Base-by-base conservation (phyloP, 2,113 vertebrate species). In the Saccopteryx leptura region DNA sequence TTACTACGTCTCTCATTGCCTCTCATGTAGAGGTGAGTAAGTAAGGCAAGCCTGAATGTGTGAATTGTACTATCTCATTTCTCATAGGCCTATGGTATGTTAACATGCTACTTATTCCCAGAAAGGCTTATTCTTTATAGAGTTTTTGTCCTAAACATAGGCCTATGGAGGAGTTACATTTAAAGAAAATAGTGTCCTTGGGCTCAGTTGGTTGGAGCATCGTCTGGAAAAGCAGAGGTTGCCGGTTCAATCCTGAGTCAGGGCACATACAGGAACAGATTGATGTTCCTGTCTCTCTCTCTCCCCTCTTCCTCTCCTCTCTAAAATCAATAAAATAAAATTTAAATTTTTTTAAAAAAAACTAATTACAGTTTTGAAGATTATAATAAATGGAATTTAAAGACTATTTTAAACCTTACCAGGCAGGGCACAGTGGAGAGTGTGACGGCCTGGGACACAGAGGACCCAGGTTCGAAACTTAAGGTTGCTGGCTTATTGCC, bases 371-470 rank as follows among this genome's bases (percentile, higher is more conserved):
- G 19, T 14, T 91, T 74, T 95, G 10, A 94, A 74, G 39, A 39
- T 81, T 71, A 65, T 65, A 84, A 39, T 63, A 78, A 90, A 46
- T 85, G 39, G 72, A 92, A 93, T 93, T 92, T 83, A 61, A 87
- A 90, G 46, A 56, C 18, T 31, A 72, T 71, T 93, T 95, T 65
- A 84, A 68, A 61, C 61, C n/a, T 61, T 9, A 54, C 54, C 9
- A 54, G 54, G 11, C 54, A 54, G 54, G 54, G 54, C 54, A 54
- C 39, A 39, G 39, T 39, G 39, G 39, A 39, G 39, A 39, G 39
- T 39, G 39, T 39, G 39, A 39, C 39, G 39, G 39, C 39, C 39
- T 39, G 39, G 39, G 39, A 39, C 39, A 39, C 39, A 39, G 39
- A 39, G 39, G 39, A 39, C 39, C 39, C 39, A 39, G 39, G 39